phyloP scores from a whole-genome alignment of 2,888 invertebrate species.

The Drosophila cognata region DNA sequence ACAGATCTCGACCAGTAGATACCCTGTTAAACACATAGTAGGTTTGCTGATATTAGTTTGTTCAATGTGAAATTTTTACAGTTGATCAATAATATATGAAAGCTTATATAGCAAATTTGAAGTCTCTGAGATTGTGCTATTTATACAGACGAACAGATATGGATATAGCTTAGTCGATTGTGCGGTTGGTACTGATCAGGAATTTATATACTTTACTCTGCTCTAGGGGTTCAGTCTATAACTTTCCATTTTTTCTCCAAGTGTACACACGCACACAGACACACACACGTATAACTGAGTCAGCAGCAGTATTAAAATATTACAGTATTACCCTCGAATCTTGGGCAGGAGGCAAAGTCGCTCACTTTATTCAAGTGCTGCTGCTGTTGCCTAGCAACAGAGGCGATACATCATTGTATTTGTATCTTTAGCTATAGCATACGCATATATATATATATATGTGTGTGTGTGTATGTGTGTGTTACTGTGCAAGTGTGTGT shows the following conservation, averaged over 20 bases:
- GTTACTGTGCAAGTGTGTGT: slow-evolving; percentile 2
- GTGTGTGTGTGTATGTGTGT: slow-evolving; percentile 14
- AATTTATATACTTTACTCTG: background rate
- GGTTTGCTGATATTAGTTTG: background rate
- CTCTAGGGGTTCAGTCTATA: background rate
- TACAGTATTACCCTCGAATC: slow-evolving; percentile 45
- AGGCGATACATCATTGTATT: slow-evolving; percentile 33
- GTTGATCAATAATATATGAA: background rate
- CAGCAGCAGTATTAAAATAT: slow-evolving; percentile 42
- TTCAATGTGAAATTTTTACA: background rate
- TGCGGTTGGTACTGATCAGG: too few species aligned
- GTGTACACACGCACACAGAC: background rate
- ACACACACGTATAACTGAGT: slow-evolving; percentile 44
- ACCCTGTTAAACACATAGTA: background rate
- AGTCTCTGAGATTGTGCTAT: background rate
- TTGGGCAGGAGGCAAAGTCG: slow-evolving; percentile 35
- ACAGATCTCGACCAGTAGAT: background rate
- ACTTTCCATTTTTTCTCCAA: background rate
- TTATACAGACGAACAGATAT: background rate
- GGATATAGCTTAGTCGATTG: background rate
- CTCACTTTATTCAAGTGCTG: slow-evolving; percentile 57
- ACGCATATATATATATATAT: background rate
- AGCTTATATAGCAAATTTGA: background rate
- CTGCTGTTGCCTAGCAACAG: slow-evolving; percentile 45
- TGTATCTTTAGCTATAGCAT: slow-evolving; percentile 39